Conservation (phyloP, 2,113 vertebrate genomes). For the Anguilla rostrata region DNA sequence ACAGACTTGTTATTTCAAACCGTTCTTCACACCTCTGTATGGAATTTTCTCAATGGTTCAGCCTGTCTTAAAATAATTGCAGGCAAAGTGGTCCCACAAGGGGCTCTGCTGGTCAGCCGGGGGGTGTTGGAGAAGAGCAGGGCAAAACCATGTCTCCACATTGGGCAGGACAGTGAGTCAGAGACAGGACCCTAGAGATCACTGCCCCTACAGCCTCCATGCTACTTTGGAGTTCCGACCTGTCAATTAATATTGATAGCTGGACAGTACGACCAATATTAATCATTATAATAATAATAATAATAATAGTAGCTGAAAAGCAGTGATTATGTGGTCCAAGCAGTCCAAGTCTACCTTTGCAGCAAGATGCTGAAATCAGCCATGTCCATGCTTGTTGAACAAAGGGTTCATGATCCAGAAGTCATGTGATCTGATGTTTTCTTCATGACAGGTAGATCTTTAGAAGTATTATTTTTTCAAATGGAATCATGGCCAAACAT, state of each 20-base stretch:
- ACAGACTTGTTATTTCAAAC: conserved; percentile 43
- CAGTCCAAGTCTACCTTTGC: no score
- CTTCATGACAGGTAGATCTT: no score
- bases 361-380: no score
- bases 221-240: background rate
- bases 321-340: no score
- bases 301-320: no score
- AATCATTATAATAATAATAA: no score
- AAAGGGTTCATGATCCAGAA: no score
- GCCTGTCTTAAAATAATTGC: conserved; percentile 65
- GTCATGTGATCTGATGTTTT: no score
- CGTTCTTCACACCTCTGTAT: conserved; percentile 52
- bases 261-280: no score
- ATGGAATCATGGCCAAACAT: no score
- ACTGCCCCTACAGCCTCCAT: background rate
- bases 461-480: no score
- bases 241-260: background rate
- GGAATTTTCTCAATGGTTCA: conserved; percentile 55
- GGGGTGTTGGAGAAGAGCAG: background rate
- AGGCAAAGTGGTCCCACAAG: conserved; percentile 46
- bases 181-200: background rate
- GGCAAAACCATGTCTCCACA: background rate
- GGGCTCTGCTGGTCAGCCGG: background rate
- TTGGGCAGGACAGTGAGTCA: background rate
- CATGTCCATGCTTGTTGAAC: no score